A percentile compares a stretch with the other conserved stretches of the same genome.
Evolutionary conservation across 2,797 vertebrate genomes (phyloP).

Genomic region (Sparus aurata): DNA sequence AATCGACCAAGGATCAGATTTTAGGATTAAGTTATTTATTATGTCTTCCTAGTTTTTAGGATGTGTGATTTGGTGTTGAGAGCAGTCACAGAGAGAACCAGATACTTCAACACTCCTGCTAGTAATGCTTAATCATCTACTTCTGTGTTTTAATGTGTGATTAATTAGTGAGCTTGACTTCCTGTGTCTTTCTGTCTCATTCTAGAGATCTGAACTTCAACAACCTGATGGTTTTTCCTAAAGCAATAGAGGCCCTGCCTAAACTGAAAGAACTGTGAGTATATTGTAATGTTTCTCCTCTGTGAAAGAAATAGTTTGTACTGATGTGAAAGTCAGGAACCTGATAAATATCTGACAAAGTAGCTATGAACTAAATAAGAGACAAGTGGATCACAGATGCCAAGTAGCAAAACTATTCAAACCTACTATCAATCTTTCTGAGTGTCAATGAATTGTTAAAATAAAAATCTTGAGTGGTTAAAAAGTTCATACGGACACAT

Average conservation of each 20-base stretch:
- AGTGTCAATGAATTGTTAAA: background rate
- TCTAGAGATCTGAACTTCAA: conserved; percentile 98
- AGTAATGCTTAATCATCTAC: background rate
- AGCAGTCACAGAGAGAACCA: conserved; percentile 1
- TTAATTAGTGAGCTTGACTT: conserved; percentile 19
- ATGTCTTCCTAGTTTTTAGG: background rate
- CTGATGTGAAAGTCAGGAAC: conserved; percentile 2
- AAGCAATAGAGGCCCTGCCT: conserved; percentile 93
- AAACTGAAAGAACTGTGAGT: conserved; percentile 98
- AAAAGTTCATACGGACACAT: background rate
- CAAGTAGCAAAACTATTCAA: conserved; percentile 3
- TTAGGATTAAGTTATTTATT: background rate
- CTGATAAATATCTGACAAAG: conserved; percentile 11
- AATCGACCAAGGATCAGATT: background rate
- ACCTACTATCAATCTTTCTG: background rate
- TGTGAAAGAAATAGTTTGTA: conserved; percentile 4
- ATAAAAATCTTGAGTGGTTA: background rate
- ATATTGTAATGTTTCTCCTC: conserved; percentile 34
- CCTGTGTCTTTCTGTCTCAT: conserved; percentile 64
- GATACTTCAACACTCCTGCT: background rate
- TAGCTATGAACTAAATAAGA: background rate
- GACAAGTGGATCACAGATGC: background rate
- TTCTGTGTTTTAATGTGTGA: conserved; percentile 8
- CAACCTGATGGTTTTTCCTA: conserved; percentile 93
- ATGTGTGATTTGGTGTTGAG: conserved; percentile 1